Evolutionary conservation across 2,888 invertebrate genomes (phyloP), one percentile per base, ranked within the genome.

Genomic region (Cryptus armator): DNA sequence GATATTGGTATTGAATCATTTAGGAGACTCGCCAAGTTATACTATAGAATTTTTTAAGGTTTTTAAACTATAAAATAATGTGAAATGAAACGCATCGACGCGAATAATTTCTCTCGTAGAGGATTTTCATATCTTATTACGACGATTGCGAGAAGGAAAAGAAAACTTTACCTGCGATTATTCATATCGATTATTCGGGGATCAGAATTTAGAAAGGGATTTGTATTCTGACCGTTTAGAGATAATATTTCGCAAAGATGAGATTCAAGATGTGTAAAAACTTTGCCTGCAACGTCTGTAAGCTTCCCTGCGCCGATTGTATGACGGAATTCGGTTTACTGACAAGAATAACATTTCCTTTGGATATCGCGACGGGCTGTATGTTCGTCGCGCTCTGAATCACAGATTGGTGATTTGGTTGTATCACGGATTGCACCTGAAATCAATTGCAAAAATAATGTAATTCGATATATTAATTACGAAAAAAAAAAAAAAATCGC

Each of bases 331-430:
- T 98, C 89, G 97, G 97, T 95, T 98, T 98, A 94, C 97, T 97
- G 91, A 98, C 97, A 94, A 98, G 96, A 94, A 98, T 97, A 89
- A 98, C 97, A 95, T 97, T 97, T 92, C 97, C 97, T 95, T 98
- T 98, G 89, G 97, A 96, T 94, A 98, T 95, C 93, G 96, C 96
- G 93, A 97, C 96, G 90, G 97, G 96, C 93, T 97, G 97, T 90
- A 97, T 96, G 93, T 97, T 97, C 77, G 97, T 96, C 87, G 98
- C 98, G 86, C 98, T 98, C 95, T 99, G 99, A 94, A 99, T 99
- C 76, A 99, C 99, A 88, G 98, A 98, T 93, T 98, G 98, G 94
- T 98, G 98, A 94, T 98, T 98, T 87, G 98, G 97, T 95, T 99
- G 99, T 94, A 99, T 99, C 87, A 99, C 99, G 90, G 98, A 98